A percentile compares a stretch with the other conserved stretches of the same genome.
Evolutionary conservation across 2,113 vertebrate species (phyloP).

Genomic region (Hirundichthys speculiger): DNA sequence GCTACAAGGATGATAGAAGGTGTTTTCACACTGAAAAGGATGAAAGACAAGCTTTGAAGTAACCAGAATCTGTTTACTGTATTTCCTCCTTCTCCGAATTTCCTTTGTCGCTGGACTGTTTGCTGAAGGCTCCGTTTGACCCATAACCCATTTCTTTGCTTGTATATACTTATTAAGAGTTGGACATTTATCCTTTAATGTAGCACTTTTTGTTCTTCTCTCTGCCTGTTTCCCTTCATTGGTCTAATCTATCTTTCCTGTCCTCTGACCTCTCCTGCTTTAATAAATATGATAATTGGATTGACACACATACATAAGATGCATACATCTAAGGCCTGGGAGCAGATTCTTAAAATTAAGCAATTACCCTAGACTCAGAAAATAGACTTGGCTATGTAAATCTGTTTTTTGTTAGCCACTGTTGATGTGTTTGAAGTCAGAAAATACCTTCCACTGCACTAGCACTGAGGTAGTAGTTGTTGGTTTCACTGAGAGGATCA

Average conservation of each 20-base stretch:
- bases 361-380: slow-evolving; percentile 18
- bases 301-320: slow-evolving; percentile 4
- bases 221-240: slow-evolving; percentile 10
- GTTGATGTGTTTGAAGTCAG: slow-evolving; percentile 15
- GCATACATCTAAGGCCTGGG: neutral
- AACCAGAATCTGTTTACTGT: slow-evolving; percentile 31
- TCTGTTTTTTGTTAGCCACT: slow-evolving; percentile 12
- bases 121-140: slow-evolving; percentile 13
- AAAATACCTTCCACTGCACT: slow-evolving; percentile 93
- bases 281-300: slow-evolving; percentile 45
- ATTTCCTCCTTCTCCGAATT: slow-evolving; percentile 1
- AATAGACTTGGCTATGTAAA: neutral
- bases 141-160: slow-evolving; percentile 38
- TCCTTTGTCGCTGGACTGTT: slow-evolving; percentile 23
- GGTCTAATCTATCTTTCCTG: slow-evolving; percentile 20
- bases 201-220: slow-evolving; percentile 12
- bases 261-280: slow-evolving; percentile 38
- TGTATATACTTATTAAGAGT: slow-evolving; percentile 45
- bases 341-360: slow-evolving; percentile 2
- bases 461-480: slow-evolving; percentile 94
- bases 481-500: slow-evolving; percentile 87
- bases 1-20: slow-evolving; percentile 48
- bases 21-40: slow-evolving; percentile 45
- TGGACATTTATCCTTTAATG: slow-evolving; percentile 7
- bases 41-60: slow-evolving; percentile 38